Conservation (phyloP, 1,140 invertebrate species). For the Brachionus sp. region DNA sequence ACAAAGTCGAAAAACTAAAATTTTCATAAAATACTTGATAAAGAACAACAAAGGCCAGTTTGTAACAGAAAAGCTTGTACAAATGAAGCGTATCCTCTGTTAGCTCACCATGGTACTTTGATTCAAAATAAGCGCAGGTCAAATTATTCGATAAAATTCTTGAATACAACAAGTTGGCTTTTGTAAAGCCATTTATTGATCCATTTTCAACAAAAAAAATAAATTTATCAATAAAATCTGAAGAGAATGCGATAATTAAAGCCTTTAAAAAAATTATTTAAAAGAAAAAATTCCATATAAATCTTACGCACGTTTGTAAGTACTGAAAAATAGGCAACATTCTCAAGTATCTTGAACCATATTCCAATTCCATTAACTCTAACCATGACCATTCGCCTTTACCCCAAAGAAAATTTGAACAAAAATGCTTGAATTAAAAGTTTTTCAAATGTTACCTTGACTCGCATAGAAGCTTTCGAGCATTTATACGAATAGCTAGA, state of each 20-base stretch:
- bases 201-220: conserved; percentile 67
- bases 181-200: not conserved
- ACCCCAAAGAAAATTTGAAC: not conserved
- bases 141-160: not conserved
- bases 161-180: not conserved
- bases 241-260: conserved; percentile 97
- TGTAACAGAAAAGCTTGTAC: not conserved
- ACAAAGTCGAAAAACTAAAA: not conserved
- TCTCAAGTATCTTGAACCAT: conserved; percentile 43
- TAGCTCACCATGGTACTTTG: not conserved
- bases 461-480: conserved; percentile 74
- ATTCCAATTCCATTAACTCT: conserved; percentile 69
- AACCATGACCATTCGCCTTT: conserved; percentile 67
- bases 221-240: conserved; percentile 87
- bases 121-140: conserved; percentile 3
- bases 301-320: conserved; percentile 64
- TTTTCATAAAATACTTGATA: not conserved
- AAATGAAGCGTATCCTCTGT: not conserved
- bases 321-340: conserved; percentile 9
- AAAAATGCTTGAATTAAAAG: not conserved
- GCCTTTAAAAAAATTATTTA: conserved; percentile 65
- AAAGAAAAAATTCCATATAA: not conserved
- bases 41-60: not conserved
- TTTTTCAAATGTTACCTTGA: conserved; percentile 26
- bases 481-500: conserved; percentile 75